These are phyloP conservation scores for Pogonus chalceus DNA, from an alignment of 1,140 invertebrate species.

Conservation along the genomic window DNA sequence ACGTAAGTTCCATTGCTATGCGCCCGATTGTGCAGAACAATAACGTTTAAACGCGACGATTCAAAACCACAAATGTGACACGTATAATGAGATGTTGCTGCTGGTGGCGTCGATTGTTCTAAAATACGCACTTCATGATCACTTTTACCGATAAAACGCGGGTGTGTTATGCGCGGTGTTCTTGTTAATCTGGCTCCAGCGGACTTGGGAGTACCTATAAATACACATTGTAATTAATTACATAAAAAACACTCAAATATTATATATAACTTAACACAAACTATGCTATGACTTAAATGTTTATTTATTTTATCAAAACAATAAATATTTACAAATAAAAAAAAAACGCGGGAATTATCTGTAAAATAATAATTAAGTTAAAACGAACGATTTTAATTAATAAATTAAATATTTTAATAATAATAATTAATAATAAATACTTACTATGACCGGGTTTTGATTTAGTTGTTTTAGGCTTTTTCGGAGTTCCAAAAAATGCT, in stretches of 20 bases:
- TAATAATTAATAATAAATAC: background rate
- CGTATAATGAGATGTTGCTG: slow-evolving; percentile 36
- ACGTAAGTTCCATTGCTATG: slow-evolving; percentile 29
- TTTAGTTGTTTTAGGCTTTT: slow-evolving; percentile 29
- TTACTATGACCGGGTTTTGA: slow-evolving; percentile 14
- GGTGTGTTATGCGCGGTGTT: slow-evolving; percentile 36
- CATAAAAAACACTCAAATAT: no score
- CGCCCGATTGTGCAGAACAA: slow-evolving; percentile 58
- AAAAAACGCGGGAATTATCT: no score
- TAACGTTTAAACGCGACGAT: slow-evolving; percentile 53
- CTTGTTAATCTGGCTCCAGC: background rate
- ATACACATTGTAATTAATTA: no score
- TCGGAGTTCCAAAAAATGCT: slow-evolving; percentile 43
- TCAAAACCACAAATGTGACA: slow-evolving; percentile 55
- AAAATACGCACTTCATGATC: slow-evolving; percentile 54
- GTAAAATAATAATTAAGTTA: no score
- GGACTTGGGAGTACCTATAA: no score
- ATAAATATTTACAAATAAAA: no score
- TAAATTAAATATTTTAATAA: no score
- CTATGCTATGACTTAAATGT: no score
- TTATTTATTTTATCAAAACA: no score
- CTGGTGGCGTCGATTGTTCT: slow-evolving; percentile 37
- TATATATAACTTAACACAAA: no score
- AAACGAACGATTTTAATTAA: no score
- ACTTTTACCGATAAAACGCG: slow-evolving; percentile 41